These are phyloP conservation scores for Ochotona curzoniae DNA, from an alignment of 2,113 vertebrate genomes.

Conservation along the genomic window DNA sequence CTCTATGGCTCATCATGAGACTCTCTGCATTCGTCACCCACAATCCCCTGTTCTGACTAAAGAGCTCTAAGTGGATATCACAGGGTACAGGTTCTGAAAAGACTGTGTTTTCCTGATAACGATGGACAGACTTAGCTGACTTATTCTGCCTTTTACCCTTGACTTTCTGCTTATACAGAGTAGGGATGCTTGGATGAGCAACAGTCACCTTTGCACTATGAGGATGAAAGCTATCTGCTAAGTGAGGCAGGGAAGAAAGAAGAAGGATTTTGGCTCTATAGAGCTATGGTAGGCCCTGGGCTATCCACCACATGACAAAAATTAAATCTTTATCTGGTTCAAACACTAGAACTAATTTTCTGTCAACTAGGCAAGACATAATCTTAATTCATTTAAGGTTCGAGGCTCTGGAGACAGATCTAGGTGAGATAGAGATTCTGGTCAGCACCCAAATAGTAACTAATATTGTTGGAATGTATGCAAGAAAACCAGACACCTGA, in stretches of 20 bases:
- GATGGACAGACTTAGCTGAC: background rate
- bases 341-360: slow-evolving; percentile 46
- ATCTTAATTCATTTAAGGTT: slow-evolving; percentile 59
- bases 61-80: background rate
- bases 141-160: background rate
- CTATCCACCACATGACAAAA: slow-evolving; percentile 12
- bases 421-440: slow-evolving; percentile 57
- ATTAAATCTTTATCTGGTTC: slow-evolving; percentile 36
- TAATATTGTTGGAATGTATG: background rate
- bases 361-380: slow-evolving; percentile 57
- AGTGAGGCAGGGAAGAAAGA: background rate
- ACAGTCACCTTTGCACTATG: background rate
- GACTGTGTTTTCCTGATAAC: slow-evolving; percentile 20
- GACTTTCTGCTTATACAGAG: background rate
- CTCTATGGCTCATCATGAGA: background rate
- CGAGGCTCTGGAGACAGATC: slow-evolving; percentile 43
- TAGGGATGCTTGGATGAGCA: slow-evolving; percentile 10
- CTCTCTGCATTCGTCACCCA: too few relatives aligned
- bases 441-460: background rate
- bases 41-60: background rate
- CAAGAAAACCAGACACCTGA: background rate
- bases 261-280: background rate
- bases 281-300: background rate
- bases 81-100: background rate
- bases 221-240: background rate